Conservation (phyloP, 2,113 vertebrate genomes). For the Chionodraco myersi region DNA sequence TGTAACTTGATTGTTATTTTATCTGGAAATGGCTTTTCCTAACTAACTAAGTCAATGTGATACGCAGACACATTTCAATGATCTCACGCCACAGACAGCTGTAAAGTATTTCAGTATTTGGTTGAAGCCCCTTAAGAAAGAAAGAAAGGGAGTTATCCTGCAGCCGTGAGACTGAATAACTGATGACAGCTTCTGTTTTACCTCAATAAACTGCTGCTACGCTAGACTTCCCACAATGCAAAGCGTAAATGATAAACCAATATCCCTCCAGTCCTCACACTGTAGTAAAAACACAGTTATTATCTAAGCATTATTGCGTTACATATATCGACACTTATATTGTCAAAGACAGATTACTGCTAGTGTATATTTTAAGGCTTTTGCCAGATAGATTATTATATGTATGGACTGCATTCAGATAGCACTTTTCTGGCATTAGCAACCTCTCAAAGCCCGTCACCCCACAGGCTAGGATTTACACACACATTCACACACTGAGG, state of each 20-base stretch:
- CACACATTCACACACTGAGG: too few species aligned
- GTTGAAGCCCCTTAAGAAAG: conserved; percentile 18
- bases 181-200: conserved; percentile 45
- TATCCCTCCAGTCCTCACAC: conserved; percentile 14
- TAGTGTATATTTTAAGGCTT: not conserved
- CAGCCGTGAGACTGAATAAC: conserved; percentile 18
- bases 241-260: conserved; percentile 33
- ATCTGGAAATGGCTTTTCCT: not conserved
- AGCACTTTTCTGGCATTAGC: too few species aligned
- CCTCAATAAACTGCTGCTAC: conserved; percentile 17
- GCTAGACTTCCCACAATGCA: conserved; percentile 9
- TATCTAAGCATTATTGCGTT: conserved; percentile 24
- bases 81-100: not conserved
- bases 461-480: too few species aligned
- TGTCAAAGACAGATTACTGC: not conserved
- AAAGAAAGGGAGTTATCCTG: conserved; percentile 13
- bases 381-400: too few species aligned
- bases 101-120: not conserved
- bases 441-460: too few species aligned
- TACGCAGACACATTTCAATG: not conserved
- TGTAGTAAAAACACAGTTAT: conserved; percentile 18
- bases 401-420: too few species aligned
- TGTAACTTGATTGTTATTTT: not conserved
- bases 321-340: too few species aligned
- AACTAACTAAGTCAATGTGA: not conserved